Base-by-base conservation (phyloP, 2,113 vertebrate species). In the Tinamus guttatus region DNA sequence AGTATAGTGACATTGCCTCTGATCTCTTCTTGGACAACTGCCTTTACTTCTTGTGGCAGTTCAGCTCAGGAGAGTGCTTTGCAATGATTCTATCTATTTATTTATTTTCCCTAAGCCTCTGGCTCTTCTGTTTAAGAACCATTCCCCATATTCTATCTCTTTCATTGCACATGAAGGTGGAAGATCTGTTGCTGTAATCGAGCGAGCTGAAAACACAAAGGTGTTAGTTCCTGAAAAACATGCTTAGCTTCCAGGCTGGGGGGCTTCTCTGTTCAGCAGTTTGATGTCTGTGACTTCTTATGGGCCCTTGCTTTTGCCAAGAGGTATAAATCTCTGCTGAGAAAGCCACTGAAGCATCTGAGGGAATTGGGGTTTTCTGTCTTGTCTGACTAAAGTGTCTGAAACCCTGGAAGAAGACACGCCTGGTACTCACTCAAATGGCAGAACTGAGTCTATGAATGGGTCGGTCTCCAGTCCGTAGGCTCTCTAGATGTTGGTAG, bases 151-250 rank as follows among this genome's bases (percentile, higher is more conserved):
- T 60, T 75, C 38, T 74, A 63, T n/a, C 11, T 91, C 76, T 62
- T 87, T 59, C 81, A 87, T 87, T 91, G 67, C 64, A 47, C 47
- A 63, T 86, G 82, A 93, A 96, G 89, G 79, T 49, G 80, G 77
- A 92, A 41, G 56, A 81, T 91, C 62, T 73, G 80, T 92, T 90
- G 47, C 60, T 95, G n/a, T 95, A 90, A 79, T 84, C 47, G 70
- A 89, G 80, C 14, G 47, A 81, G 65, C 80, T 92, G 76, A 84
- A 88, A 88, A 36, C 10, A 1, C 56, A 17, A 52, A 69, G 54
- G 41, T 34, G 7, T 78, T 15, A 58, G 58, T 95, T 96, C 92
- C 94, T 96, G 65, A 90, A 96, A 90, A 96, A 90, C 87, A 28
- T 22, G 11, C 20, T 34, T 24, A 75, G 54, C 22, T 82, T 63